phyloP scores from a whole-genome alignment of 2,888 invertebrate species.

The Notodonta ziczac region DNA sequence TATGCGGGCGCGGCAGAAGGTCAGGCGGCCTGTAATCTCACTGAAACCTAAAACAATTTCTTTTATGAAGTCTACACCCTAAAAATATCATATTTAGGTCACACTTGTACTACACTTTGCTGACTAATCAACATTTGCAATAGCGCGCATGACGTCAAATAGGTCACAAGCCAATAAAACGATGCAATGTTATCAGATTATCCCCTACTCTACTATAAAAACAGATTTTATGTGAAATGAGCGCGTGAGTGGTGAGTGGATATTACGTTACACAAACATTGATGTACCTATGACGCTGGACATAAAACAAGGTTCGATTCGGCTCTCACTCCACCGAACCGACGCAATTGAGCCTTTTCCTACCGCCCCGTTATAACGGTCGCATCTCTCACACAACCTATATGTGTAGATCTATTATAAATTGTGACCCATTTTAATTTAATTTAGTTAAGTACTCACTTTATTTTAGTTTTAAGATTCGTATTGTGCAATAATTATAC shows the following conservation, averaged over 20 bases:
- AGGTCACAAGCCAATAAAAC: conserved; percentile 11
- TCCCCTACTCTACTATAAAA: conserved; percentile 17
- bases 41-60: conserved; percentile 13
- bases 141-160: conserved; percentile 20
- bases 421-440: too few species aligned
- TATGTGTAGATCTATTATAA: too few species aligned
- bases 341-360: too few species aligned
- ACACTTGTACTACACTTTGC: not conserved
- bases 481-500: too few species aligned
- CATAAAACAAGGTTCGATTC: conserved; percentile 4
- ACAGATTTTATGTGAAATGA: conserved; percentile 22
- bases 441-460: too few species aligned
- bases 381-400: too few species aligned
- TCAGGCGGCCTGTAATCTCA: conserved; percentile 25
- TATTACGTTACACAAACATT: conserved; percentile 32
- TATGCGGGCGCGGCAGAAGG: conserved; percentile 24
- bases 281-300: conserved; percentile 15
- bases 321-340: too few species aligned
- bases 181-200: conserved; percentile 24
- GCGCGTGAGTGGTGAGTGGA: conserved; percentile 16
- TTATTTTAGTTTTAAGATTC: too few species aligned
- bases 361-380: not conserved
- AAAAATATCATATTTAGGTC: not conserved
- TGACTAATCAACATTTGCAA: conserved; percentile 8
- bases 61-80: not conserved